Conservation (phyloP, 2,797 vertebrate species). For the Pseudocheirus occidentalis region DNA sequence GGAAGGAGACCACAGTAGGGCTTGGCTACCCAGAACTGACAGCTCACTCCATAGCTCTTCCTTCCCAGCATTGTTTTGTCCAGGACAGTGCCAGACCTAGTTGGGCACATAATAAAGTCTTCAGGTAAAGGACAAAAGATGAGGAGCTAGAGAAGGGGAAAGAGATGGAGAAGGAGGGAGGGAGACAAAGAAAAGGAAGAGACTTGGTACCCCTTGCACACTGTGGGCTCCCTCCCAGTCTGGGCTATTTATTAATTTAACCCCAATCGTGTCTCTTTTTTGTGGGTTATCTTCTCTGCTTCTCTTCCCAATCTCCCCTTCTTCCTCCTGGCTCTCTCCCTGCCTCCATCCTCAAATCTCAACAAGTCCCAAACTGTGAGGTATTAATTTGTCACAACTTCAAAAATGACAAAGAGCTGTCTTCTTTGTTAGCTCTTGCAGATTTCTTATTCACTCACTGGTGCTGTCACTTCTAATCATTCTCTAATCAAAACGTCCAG, state of each 20-base stretch:
- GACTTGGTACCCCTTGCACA: background rate
- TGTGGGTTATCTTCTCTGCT: background rate
- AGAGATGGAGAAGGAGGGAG: too few relatives aligned
- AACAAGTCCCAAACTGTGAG: background rate
- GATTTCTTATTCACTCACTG: constrained; percentile 45
- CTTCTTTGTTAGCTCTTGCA: constrained; percentile 68
- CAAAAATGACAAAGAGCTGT: constrained; percentile 36
- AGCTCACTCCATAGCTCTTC: background rate
- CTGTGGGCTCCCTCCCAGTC: fast-evolving
- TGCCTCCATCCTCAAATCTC: background rate
- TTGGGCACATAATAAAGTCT: background rate
- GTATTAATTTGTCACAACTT: constrained; percentile 62
- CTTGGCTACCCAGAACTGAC: background rate
- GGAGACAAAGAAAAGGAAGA: too few relatives aligned
- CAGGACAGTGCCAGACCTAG: background rate
- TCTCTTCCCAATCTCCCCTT: background rate
- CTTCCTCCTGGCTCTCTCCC: too few relatives aligned
- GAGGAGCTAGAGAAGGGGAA: background rate
- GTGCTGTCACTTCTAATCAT: constrained; percentile 72
- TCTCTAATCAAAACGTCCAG: constrained; percentile 61
- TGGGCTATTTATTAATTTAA: background rate
- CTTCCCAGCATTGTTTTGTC: background rate
- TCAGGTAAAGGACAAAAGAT: background rate
- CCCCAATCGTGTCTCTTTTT: background rate
- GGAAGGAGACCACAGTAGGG: background rate